phyloP scores from a whole-genome alignment of 2,797 vertebrate genomes.

The Anguilla pacifica region DNA sequence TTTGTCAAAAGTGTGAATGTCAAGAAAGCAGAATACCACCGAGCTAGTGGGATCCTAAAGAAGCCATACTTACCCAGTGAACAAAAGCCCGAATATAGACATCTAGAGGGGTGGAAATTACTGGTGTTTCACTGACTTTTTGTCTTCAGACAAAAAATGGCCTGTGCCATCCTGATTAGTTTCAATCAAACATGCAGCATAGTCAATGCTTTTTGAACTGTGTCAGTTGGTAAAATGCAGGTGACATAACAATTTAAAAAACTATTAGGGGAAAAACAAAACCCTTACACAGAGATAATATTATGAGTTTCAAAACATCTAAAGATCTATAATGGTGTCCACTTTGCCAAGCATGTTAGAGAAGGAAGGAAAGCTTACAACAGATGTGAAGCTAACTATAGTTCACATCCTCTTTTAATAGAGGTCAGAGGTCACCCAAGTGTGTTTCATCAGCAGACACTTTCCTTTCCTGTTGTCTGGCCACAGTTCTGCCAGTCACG shows the following conservation, averaged over 20 bases:
- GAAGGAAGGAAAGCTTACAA: conserved; percentile 51
- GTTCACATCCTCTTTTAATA: conserved; percentile 18
- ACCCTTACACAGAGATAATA: background rate
- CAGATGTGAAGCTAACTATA: conserved; percentile 31
- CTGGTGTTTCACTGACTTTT: too few relatives aligned
- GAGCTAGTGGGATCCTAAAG: background rate
- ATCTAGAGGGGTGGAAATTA: too few relatives aligned
- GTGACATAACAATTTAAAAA: too few relatives aligned
- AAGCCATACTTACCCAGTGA: background rate
- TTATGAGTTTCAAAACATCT: conserved; percentile 27
- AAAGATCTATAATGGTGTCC: conserved; percentile 45
- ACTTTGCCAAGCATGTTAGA: conserved; percentile 55
- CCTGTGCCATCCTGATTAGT: too few relatives aligned
- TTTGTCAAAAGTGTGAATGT: too few relatives aligned
- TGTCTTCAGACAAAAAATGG: too few relatives aligned
- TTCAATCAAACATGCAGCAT: too few relatives aligned
- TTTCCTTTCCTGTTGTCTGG: conserved; percentile 75
- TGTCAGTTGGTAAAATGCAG: too few relatives aligned
- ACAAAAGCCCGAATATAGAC: too few relatives aligned
- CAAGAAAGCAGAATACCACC: background rate
- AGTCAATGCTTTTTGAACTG: too few relatives aligned
- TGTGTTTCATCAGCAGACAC: conserved; percentile 46
- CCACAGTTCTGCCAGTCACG: conserved; percentile 40
- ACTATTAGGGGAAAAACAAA: background rate
- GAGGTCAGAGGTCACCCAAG: conserved; percentile 26